Evolutionary conservation across 2,113 vertebrate genomes (phyloP).

Genomic region (Zosterops pallidus): DNA sequence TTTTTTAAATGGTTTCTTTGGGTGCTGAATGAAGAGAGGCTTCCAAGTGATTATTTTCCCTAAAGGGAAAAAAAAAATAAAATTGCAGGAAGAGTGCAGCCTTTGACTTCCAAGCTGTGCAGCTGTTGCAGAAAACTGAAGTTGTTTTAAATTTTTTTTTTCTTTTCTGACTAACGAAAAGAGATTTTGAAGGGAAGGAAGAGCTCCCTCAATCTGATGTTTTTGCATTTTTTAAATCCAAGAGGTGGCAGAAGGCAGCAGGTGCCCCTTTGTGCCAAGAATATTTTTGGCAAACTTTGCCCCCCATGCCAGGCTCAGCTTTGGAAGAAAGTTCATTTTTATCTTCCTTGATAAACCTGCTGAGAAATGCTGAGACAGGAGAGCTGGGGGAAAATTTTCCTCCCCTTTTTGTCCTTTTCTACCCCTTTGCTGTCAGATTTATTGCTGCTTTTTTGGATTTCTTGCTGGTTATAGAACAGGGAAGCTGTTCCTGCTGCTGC

Average conservation of each 20-base stretch:
- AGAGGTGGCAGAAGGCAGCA: not conserved
- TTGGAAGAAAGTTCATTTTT: not conserved
- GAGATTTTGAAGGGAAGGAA: not conserved
- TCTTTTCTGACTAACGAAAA: not conserved
- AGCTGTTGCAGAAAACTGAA: constrained; percentile 18
- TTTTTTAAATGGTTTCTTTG: not conserved
- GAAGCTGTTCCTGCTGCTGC: not conserved
- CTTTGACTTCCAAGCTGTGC: not conserved
- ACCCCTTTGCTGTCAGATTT: not conserved
- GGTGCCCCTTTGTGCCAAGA: not conserved
- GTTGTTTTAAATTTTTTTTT: not conserved
- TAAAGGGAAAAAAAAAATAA: not conserved
- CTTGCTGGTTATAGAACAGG: not conserved
- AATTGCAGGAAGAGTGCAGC: not conserved
- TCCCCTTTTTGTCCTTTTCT: not conserved
- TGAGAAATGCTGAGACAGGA: not conserved
- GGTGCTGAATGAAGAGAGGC: not conserved
- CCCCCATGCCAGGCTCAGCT: not conserved
- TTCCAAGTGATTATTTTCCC: not conserved
- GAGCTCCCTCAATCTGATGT: not conserved
- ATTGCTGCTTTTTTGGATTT: not conserved
- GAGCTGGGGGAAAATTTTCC: not conserved
- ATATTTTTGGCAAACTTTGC: not conserved
- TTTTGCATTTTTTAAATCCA: not conserved
- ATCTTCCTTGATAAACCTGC: not conserved